Evolutionary conservation across 1,140 invertebrate species (phyloP), one percentile per base, ranked within the genome.

Genomic region (Neuroterus valhalla): DNA sequence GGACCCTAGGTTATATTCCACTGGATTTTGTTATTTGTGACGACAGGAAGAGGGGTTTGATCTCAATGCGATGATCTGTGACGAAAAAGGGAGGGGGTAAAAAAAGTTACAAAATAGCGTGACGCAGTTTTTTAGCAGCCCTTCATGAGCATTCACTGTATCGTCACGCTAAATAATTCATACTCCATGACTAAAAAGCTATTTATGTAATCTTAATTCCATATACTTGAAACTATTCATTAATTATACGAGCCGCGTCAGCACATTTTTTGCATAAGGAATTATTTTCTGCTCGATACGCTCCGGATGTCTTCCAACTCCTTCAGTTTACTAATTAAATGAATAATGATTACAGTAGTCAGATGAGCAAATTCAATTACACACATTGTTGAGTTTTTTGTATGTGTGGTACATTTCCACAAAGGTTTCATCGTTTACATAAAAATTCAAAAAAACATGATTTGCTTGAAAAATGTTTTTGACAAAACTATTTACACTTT

Each of bases 171-270:
- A 62, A 62, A 23, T 31, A 31, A 15, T 62, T 38, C 31, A 62
- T 26, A 38, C 14, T 26, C 26, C 55, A 62, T 38, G 55, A 26
- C 26, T 62, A 38, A 62, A 15, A 17, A 62, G 31, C 31, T 62
- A 62, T 62, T 38, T 23, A 62, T 62, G 31, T 38, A 26, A 62
- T 62, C 55, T 62, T 62, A 31, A 62, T 62, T 62, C 55, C 26
- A 62, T 23, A 62, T 23, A 31, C 55, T 62, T 62, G 15, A 23
- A 31, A 62, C 26, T 26, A 62, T 62, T 62, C 31, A 62, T 62
- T 62, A 62, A 62, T 62, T 62, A 62, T 23, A 62, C 26, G n/a
- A 62, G 55, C 55, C 55, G 31, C 55, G 55, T 62, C 55, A 62
- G 55, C 55, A 62, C 55, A 62, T 62, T 62, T 55, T 62, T 62